Conservation (phyloP, 1,140 invertebrate genomes). For the Pemphigus obesinymphae region DNA sequence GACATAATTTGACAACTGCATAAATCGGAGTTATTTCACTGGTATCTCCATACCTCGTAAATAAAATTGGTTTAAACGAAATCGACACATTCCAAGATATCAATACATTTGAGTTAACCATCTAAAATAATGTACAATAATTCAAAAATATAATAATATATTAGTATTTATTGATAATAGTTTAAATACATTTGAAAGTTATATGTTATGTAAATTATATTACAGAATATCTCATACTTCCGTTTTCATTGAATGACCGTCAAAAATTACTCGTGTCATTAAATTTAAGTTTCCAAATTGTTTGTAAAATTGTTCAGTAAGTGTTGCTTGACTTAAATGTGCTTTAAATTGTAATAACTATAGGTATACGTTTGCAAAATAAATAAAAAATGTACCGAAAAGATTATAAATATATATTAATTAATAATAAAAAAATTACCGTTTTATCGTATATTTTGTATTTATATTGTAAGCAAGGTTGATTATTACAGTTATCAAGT, state of each 20-base stretch:
- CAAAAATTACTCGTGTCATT: not conserved
- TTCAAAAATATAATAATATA: not conserved
- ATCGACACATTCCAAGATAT: not conserved
- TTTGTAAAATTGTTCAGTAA: slow-evolving; percentile 12
- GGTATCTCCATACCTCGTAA: not conserved
- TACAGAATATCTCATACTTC: not conserved
- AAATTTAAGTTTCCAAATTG: not conserved
- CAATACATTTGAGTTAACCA: not conserved
- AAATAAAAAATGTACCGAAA: not conserved
- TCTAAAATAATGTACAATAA: not conserved
- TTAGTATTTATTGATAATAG: no score
- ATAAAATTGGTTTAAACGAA: not conserved
- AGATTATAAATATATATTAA: not conserved
- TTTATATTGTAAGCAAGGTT: not conserved
- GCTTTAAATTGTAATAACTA: not conserved
- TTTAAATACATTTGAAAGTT: not conserved
- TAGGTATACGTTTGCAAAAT: not conserved
- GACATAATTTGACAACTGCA: not conserved
- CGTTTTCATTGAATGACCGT: not conserved
- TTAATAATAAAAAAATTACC: not conserved
- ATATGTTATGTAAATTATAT: not conserved
- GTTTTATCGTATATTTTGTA: not conserved
- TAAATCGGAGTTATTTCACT: not conserved
- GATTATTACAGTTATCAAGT: not conserved
- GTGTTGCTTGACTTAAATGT: slow-evolving; percentile 7